phyloP scores from a whole-genome alignment of 2,113 vertebrate genomes.

The Cairina moschata region DNA sequence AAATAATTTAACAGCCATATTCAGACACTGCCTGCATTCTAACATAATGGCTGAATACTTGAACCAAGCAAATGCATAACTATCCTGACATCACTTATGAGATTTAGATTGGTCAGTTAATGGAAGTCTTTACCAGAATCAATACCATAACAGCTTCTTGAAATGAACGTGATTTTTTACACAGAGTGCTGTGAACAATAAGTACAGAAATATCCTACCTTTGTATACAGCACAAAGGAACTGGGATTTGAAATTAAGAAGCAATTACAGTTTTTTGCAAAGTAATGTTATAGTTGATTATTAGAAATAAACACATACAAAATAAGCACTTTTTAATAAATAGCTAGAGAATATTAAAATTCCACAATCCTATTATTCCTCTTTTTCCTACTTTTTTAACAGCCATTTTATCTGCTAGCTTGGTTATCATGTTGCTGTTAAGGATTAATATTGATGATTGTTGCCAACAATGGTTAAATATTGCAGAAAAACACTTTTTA shows the following conservation, averaged over 20 bases:
- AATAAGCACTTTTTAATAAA: constrained; percentile 79
- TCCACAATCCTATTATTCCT: constrained; percentile 74
- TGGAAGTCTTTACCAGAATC: constrained; percentile 89
- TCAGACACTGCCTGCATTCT: constrained; percentile 83
- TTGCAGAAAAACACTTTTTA: constrained; percentile 63
- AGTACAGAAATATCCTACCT: constrained; percentile 81
- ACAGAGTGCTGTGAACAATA: constrained; percentile 80
- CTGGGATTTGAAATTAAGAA: constrained; percentile 80
- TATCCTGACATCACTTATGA: constrained; percentile 88
- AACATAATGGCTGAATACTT: constrained; percentile 83
- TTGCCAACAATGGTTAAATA: constrained; percentile 74
- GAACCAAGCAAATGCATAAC: constrained; percentile 85
- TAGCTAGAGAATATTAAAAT: constrained; percentile 74
- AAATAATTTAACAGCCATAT: constrained; percentile 88
- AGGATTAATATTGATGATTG: constrained; percentile 77
- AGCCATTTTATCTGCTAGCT: constrained; percentile 79
- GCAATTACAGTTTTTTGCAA: constrained; percentile 81
- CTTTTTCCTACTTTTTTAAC: constrained; percentile 77
- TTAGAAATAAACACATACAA: constrained; percentile 81
- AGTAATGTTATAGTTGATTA: constrained; percentile 77
- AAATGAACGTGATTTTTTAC: constrained; percentile 85
- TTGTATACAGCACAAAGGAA: constrained; percentile 79
- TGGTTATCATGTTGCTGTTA: constrained; percentile 76
- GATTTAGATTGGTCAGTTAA: constrained; percentile 89
- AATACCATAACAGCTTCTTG: constrained; percentile 88